Evolutionary conservation across 2,888 invertebrate genomes (phyloP).

Genomic region (Halictus ligatus): DNA sequence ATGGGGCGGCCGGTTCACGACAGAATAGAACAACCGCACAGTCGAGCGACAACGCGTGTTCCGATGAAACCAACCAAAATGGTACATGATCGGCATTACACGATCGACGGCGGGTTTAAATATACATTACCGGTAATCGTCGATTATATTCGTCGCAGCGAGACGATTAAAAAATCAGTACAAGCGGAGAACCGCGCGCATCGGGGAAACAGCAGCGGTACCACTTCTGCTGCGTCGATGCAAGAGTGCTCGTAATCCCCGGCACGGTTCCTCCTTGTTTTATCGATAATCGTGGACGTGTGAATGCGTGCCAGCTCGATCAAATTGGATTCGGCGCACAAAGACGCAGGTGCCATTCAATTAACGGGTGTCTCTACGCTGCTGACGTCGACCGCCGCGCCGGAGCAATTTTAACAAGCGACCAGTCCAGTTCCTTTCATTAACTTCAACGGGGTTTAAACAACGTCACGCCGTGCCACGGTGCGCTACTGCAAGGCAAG

Average conservation of each 20-base stretch:
- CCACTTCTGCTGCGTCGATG: background rate
- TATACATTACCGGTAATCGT: background rate
- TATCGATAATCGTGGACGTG: slow-evolving; percentile 15
- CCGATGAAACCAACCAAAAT: background rate
- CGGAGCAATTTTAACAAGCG: slow-evolving; percentile 17
- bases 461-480: background rate
- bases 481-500: background rate
- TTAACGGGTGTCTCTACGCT: slow-evolving; percentile 6
- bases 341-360: slow-evolving; percentile 3
- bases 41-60: background rate
- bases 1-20: background rate
- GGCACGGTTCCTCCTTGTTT: background rate
- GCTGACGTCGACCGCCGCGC: slow-evolving; percentile 6
- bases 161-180: background rate
- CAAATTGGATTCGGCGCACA: background rate
- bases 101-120: background rate
- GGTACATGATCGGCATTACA: background rate
- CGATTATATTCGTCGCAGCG: background rate
- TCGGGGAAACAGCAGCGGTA: background rate
- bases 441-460: slow-evolving; percentile 26
- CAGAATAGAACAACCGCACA: background rate
- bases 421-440: slow-evolving; percentile 31
- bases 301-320: background rate
- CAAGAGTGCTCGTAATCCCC: background rate
- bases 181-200: background rate